phyloP scores from a whole-genome alignment of 2,888 invertebrate species.

The Stenolophus ochropezus region DNA sequence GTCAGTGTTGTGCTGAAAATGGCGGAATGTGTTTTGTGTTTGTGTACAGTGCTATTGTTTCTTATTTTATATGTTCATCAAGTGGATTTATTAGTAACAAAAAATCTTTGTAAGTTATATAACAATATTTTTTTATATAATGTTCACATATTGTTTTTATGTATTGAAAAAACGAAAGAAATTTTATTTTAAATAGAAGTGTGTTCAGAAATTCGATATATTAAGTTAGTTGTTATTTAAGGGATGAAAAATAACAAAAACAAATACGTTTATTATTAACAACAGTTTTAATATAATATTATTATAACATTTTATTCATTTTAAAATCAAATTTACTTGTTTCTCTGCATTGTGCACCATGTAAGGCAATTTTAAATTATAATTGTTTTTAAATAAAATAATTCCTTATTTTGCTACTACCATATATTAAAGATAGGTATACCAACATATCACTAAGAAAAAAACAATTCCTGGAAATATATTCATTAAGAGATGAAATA shows the following conservation, averaged over 20 bases:
- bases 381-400: background rate
- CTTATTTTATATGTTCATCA: constrained; percentile 56
- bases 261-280: background rate
- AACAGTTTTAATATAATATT: no score
- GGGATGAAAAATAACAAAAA: background rate
- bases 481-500: no score
- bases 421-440: background rate
- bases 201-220: background rate
- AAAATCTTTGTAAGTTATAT: constrained; percentile 51
- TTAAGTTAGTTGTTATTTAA: background rate
- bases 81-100: constrained; percentile 54
- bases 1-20: constrained; percentile 60
- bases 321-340: background rate
- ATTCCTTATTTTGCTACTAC: background rate
- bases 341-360: background rate
- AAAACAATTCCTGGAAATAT: background rate
- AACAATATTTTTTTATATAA: background rate
- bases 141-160: background rate
- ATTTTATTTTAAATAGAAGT: background rate
- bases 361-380: background rate
- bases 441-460: background rate
- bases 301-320: background rate
- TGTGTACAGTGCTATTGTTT: constrained; percentile 59
- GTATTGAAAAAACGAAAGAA: background rate
- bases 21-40: constrained; percentile 60